Percentiles rank a stretch among this genome's conserved stretches.
These are phyloP conservation scores for Halisarca cf. caerulea DNA, from an alignment of 37 sponge, comb jelly and placozoan genomes.

Conservation along the genomic window DNA sequence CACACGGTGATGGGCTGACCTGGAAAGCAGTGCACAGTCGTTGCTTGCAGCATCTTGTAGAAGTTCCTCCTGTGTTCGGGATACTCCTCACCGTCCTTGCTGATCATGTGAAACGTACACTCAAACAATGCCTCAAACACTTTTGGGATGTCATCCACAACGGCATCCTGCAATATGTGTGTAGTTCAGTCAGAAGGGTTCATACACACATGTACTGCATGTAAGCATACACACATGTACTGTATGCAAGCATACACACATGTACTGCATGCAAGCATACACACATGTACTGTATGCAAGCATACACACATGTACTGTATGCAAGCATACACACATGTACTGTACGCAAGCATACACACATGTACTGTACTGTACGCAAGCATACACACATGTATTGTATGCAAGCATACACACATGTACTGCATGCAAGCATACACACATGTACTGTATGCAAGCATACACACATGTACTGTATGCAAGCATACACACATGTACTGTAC, in stretches of 20 bases:
- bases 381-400: not conserved
- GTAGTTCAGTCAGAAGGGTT: no score
- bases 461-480: not conserved
- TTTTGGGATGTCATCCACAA: slow-evolving; percentile 69
- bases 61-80: slow-evolving; percentile 97
- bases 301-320: not conserved
- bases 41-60: slow-evolving; percentile 84
- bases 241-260: not conserved
- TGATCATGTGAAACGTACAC: slow-evolving; percentile 98
- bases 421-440: no score
- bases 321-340: no score
- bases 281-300: no score
- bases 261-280: no score
- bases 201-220: no score
- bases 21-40: slow-evolving; percentile 83
- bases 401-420: no score
- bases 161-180: not conserved
- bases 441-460: no score
- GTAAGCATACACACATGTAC: not conserved
- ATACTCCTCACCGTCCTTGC: slow-evolving; percentile 88
- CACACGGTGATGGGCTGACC: no score
- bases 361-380: no score
- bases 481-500: no score
- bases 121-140: slow-evolving; percentile 93
- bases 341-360: no score